Evolutionary conservation across 2,113 vertebrate species (phyloP), one percentile per base, ranked within the genome.

Genomic region (Tichodroma muraria): DNA sequence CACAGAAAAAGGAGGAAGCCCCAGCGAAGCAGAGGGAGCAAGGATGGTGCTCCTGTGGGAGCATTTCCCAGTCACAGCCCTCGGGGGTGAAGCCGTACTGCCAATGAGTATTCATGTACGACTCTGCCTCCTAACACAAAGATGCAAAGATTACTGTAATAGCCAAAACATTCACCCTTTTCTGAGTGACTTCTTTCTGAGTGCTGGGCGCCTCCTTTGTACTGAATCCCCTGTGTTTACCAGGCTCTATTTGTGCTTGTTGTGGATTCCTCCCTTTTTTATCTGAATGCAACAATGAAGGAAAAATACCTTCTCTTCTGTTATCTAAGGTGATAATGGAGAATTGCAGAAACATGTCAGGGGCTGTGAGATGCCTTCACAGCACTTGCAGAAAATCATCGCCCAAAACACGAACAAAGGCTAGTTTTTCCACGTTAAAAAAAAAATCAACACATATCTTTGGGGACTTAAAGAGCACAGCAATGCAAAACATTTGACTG

Each of bases 321-420:
- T 93, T 94, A 93, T 59, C 90, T n/a, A 65, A 97, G 89, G 96
- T 95, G 96, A 97, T 97, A 97, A 97, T 95, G 53, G 96, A 97
- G 91, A 97, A 91, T 27, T 70, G 65, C 78, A 89, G 77, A 83
- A 79, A 54, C 68, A 89, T 87, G 70, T 83, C 60, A 60, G 91
- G 63, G 87, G 87, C 63, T 89, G n/a, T 25, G 60, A 68, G 64
- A 94, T 60, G 45, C 44, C 88, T 96, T 89, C 73, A 15, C 45
- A 63, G 60, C 6, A 11, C 60, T 91, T 56, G 49, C 38, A 79
- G 82, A 95, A 96, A 95, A 95, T 81, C 56, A 66, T 40, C 21
- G 16, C 47, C 78, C 71, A 53, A 87, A 95, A 92, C 20, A 68
- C 4, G 22, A 95, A 78, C 54, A 97, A 85, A 95, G 52, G 79